Conservation (phyloP, 1,140 invertebrate genomes). For the Wasmannia auropunctata region DNA sequence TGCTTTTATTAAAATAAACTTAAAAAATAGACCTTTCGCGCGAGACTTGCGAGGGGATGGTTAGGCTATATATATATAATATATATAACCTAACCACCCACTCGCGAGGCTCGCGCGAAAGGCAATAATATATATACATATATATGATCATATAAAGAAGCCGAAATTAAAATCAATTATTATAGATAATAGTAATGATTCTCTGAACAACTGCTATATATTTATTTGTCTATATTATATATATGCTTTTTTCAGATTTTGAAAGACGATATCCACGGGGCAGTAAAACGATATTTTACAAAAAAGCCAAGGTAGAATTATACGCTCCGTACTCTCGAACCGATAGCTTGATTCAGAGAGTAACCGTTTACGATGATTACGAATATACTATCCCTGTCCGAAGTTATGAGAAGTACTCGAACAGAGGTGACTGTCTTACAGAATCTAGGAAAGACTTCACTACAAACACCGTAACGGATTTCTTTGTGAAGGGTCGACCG, state of each 20-base stretch:
- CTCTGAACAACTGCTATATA: too few species aligned
- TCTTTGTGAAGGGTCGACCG: constrained; percentile 88
- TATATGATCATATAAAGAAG: too few species aligned
- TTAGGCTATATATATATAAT: too few species aligned
- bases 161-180: too few species aligned
- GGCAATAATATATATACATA: too few species aligned
- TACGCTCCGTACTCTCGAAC: constrained; percentile 91
- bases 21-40: too few species aligned
- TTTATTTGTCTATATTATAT: neutral
- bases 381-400: constrained; percentile 87
- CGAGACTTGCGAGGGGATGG: too few species aligned
- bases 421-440: constrained; percentile 89
- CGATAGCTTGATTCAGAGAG: constrained; percentile 89
- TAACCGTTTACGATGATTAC: constrained; percentile 90
- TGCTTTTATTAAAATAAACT: too few species aligned
- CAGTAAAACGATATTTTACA: constrained; percentile 90
- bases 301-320: constrained; percentile 91
- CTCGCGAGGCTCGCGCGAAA: too few species aligned
- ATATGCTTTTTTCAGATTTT: constrained; percentile 86
- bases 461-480: constrained; percentile 87
- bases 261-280: constrained; percentile 91
- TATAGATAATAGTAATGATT: too few species aligned
- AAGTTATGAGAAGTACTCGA: constrained; percentile 89
- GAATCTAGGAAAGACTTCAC: constrained; percentile 87
- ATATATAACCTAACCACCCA: too few species aligned